phyloP scores from a whole-genome alignment of 1,140 invertebrate species.

The Sitodiplosis mosellana region DNA sequence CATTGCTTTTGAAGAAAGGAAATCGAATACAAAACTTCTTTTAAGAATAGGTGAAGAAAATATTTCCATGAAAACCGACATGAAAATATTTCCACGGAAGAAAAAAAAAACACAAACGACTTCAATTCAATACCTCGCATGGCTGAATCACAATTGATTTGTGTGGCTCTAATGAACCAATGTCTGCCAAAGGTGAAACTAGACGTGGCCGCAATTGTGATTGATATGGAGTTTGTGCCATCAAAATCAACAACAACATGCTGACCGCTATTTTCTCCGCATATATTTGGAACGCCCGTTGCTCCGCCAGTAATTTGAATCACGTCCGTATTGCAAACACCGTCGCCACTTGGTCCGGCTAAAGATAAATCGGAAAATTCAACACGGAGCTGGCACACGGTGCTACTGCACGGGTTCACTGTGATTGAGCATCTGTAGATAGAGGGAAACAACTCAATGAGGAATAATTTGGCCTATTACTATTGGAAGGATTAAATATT shows the following conservation, averaged over 20 bases:
- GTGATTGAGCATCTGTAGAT: slow-evolving; percentile 37
- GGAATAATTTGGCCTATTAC: too few relatives aligned
- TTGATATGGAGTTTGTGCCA: slow-evolving; percentile 41
- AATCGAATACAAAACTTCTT: too few relatives aligned
- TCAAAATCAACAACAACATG: slow-evolving; percentile 66
- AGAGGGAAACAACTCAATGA: too few relatives aligned
- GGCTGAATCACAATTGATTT: slow-evolving; percentile 46
- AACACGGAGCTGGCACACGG: slow-evolving; percentile 60
- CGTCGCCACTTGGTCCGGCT: slow-evolving; percentile 50
- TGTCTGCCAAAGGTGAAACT: slow-evolving; percentile 38
- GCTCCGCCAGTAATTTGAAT: slow-evolving; percentile 48
- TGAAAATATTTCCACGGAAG: too few relatives aligned
- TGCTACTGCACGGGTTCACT: slow-evolving; percentile 36
- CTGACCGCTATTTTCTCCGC: slow-evolving; percentile 63
- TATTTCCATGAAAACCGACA: too few relatives aligned
- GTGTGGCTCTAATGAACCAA: slow-evolving; percentile 59
- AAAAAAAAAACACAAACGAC: too few relatives aligned
- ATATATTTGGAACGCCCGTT: slow-evolving; percentile 44
- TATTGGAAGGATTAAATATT: too few relatives aligned
- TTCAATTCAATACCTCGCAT: slow-evolving; percentile 4
- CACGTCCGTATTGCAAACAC: slow-evolving; percentile 48
- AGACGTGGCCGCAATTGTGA: slow-evolving; percentile 42
- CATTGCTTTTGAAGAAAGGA: too few relatives aligned
- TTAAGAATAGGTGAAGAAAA: too few relatives aligned
- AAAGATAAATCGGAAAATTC: slow-evolving; percentile 57